Evolutionary conservation across 2,113 vertebrate species (phyloP).

Genomic region (Craseonycteris thonglongyai): DNA sequence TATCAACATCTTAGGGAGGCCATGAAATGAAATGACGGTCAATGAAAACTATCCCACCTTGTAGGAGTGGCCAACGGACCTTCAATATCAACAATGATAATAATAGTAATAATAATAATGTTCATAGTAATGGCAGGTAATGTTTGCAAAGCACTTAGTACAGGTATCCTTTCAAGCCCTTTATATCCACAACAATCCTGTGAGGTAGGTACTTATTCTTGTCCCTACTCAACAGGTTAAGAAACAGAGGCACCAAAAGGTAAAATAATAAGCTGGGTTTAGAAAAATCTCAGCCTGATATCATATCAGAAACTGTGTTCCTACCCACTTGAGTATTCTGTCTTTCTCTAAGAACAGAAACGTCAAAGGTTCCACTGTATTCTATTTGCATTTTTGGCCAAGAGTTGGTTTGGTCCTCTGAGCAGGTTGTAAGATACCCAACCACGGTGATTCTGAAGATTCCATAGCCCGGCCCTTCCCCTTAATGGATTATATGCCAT

Average conservation of each 20-base stretch:
- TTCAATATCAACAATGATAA: background rate
- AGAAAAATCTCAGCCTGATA: background rate
- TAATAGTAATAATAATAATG: background rate
- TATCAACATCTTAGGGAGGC: fast-evolving
- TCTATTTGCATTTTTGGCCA: background rate
- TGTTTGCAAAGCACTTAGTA: background rate
- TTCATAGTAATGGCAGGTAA: background rate
- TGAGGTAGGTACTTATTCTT: no score
- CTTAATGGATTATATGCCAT: background rate
- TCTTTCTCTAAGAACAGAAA: background rate
- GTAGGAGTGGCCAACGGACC: background rate
- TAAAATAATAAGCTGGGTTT: background rate
- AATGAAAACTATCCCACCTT: background rate
- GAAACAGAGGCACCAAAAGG: background rate
- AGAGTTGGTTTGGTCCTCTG: background rate
- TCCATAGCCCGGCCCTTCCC: background rate
- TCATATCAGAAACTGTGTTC: background rate
- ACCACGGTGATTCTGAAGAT: background rate
- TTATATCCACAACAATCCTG: background rate
- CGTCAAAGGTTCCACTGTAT: background rate
- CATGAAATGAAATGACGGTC: background rate
- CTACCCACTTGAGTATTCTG: background rate
- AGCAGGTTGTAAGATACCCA: background rate
- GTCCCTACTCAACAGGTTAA: background rate
- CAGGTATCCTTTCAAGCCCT: background rate